Evolutionary conservation across 2,797 vertebrate genomes (phyloP).

Genomic region (Oophaga sylvatica): DNA sequence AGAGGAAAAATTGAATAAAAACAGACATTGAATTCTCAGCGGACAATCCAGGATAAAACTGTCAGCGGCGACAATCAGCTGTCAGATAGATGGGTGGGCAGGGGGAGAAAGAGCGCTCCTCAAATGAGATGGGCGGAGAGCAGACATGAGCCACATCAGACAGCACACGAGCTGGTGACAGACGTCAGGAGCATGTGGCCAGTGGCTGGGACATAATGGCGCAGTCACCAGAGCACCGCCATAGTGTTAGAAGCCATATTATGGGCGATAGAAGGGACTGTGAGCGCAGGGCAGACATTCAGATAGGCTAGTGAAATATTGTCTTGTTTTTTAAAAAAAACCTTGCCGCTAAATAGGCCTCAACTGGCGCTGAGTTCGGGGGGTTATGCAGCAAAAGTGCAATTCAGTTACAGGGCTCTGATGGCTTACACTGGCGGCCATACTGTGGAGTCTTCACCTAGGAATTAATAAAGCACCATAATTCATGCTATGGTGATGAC

Average conservation of each 20-base stretch:
- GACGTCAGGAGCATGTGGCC: slow-evolving; percentile 10
- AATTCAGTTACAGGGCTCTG: not conserved
- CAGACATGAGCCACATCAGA: slow-evolving; percentile 22
- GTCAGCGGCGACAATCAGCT: slow-evolving; percentile 34
- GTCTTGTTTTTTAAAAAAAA: too few species aligned
- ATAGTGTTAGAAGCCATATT: slow-evolving; percentile 9
- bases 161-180: not conserved
- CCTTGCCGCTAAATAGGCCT: not conserved
- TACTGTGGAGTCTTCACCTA: not conserved
- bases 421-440: not conserved
- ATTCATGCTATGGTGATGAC: not conserved
- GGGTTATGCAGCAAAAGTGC: not conserved
- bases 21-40: slow-evolving; percentile 54
- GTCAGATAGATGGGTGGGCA: not conserved
- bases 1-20: not conserved
- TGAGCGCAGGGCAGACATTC: not conserved
- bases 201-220: slow-evolving; percentile 1
- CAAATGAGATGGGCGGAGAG: slow-evolving; percentile 34
- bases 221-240: slow-evolving; percentile 20
- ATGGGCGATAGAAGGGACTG: not conserved
- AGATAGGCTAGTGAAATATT: not conserved
- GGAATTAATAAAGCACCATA: not conserved
- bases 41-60: slow-evolving; percentile 5
- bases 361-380: not conserved
- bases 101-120: not conserved